phyloP scores from a whole-genome alignment of 2,888 invertebrate species.

The Orchesellides sinensis region DNA sequence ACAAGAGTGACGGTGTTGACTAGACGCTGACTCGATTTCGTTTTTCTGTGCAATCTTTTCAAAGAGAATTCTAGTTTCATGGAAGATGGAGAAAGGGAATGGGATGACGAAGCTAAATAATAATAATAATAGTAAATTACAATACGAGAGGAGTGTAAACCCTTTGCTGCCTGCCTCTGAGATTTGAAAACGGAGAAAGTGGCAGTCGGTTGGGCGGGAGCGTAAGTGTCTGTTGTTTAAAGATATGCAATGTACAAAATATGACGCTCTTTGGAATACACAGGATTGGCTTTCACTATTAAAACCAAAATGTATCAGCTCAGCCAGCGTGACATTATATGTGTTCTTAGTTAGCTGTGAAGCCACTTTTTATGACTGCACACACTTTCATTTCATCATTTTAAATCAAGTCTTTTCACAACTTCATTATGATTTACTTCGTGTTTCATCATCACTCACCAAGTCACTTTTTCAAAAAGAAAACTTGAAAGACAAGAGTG shows the following conservation, averaged over 20 bases:
- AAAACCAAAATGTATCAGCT: too few species aligned
- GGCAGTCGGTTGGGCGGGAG: too few species aligned
- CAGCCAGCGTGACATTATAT: too few species aligned
- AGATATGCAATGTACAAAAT: too few species aligned
- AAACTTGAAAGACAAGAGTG: neutral
- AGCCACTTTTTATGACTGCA: too few species aligned
- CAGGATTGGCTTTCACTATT: too few species aligned
- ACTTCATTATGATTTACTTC: slow-evolving; percentile 1
- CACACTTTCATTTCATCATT: neutral
- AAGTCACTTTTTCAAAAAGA: neutral
- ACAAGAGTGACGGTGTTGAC: slow-evolving; percentile 6
- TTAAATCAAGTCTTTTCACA: neutral
- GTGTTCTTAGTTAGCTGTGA: too few species aligned
- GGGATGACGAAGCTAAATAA: neutral
- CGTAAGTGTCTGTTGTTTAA: too few species aligned
- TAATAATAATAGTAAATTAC: neutral
- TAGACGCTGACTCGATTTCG: slow-evolving; percentile 4
- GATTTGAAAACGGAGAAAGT: too few species aligned
- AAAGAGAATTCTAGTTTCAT: neutral
- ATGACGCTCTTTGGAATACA: too few species aligned
- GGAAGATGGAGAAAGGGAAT: neutral
- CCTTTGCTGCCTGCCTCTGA: too few species aligned
- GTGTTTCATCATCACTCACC: slow-evolving; percentile 2
- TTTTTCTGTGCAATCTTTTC: neutral
- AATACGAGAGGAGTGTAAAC: too few species aligned